A percentile compares a stretch with the other conserved stretches of the same genome.
Evolutionary conservation across 2,113 vertebrate genomes (phyloP).

Genomic region (Tylochromis polylepis): DNA sequence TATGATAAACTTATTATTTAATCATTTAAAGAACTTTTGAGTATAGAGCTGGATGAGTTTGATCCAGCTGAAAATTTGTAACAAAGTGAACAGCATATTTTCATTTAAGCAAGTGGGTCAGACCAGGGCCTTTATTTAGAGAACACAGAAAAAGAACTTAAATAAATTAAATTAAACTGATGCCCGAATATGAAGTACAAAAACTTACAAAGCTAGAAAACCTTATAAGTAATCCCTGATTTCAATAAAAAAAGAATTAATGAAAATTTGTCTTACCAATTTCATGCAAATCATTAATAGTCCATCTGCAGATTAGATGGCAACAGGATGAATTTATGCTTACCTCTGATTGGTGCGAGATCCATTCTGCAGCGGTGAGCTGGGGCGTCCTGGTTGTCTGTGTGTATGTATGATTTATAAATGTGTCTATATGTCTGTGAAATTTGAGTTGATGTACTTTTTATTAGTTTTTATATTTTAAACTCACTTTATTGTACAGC

Average conservation of each 20-base stretch:
- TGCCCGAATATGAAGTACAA: background rate
- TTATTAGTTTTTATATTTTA: background rate
- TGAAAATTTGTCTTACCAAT: background rate
- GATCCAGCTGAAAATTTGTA: background rate
- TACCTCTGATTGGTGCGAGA: conserved; percentile 74
- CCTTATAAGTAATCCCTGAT: background rate
- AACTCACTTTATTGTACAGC: background rate
- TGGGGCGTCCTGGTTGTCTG: conserved; percentile 9
- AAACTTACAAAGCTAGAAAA: background rate
- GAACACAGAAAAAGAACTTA: background rate
- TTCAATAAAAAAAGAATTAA: background rate
- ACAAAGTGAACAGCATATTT: background rate
- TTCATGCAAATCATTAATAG: conserved; percentile 28
- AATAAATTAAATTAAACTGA: background rate
- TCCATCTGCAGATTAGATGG: conserved; percentile 23
- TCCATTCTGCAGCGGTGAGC: conserved; percentile 63
- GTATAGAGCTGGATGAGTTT: background rate
- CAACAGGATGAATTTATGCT: conserved; percentile 24
- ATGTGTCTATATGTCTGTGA: background rate
- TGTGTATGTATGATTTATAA: background rate
- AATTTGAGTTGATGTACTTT: background rate
- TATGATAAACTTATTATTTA: background rate
- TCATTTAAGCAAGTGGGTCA: background rate
- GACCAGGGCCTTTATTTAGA: background rate
- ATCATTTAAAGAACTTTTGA: background rate